Base-by-base conservation (phyloP, 2,888 invertebrate species). In the Palloptera scutellata region DNA sequence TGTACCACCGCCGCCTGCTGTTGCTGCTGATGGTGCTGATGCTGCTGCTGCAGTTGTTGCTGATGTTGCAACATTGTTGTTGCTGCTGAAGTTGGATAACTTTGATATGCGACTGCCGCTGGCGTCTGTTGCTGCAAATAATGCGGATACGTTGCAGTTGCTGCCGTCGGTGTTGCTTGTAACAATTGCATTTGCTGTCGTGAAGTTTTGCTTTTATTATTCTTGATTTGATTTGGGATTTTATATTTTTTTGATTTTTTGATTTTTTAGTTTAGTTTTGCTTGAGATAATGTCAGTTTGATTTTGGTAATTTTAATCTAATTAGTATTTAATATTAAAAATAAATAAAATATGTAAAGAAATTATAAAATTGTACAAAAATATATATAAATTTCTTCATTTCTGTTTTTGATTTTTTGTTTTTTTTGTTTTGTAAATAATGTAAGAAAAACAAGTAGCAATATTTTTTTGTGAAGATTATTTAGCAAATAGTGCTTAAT, bases 131-230 rank as follows among this genome's bases (percentile, higher is more conserved):
- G 75, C n/a, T 74, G 74, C 66, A 72, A 71, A 64, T 78, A 79
- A 68, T 80, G 81, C 78, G 78, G 74, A 70, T 82, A 81, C 73
- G 81, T 81, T 71, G 81, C 79, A 69, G 79, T 80, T 70, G 79
- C 79, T 73, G 80, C 76, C 57, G 81, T 75, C 75, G 83, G 82
- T 74, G 80, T 76, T 76, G 83, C 81, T 78, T 83, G 83, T 77
- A 84, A 79, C 80, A 84, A 78, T 82, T 83, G 84, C 83, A 84
- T 83, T 83, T 84, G 84, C 83, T 83, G 80, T 83, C 70, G 77
- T 79, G 80, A 76, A 73, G 73, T 77, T 74, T 70, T 75, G 73
- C 73, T 72, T 75, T 76, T 75, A 79, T 78, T 80, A 81, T 79
- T 76, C 69, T 71, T 67, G 58, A 48, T 48, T 48, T 13, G 30